Evolutionary conservation across 2,113 vertebrate genomes (phyloP), one percentile per base, ranked within the genome.

Genomic region (Morone saxatilis): DNA sequence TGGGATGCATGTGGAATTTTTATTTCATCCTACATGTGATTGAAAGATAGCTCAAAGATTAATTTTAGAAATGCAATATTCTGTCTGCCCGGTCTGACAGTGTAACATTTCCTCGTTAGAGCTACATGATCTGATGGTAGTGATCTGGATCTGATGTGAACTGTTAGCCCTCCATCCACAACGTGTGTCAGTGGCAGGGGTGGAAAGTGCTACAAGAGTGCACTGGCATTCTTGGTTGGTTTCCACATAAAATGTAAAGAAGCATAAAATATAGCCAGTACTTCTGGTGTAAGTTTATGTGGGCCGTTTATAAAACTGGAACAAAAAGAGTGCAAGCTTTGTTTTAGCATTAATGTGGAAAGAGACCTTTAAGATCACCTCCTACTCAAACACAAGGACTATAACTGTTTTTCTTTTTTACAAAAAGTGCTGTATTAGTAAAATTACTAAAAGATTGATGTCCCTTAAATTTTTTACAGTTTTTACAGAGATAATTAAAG

Each of bases 241-340:
- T 88, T 87, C 84, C 84, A 80, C 53, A 82, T 85, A 71, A 87
- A 85, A 71, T 85, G 79, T 80, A 80, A 80, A 77, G 81, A 80
- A 65, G 68, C 51, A 76, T 56, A 69, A 43, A 62, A 67, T 73
- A 7, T 38, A 72, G 70, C 43, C 40, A 60, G 65, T 56, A 53
- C 36, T 2, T 74, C 0, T 1, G 19, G 22, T 45, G 16, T 60
- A 59, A 38, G 47, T 83, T 88, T 83, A 86, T 86, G 36, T 79
- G 56, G 4, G 67, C 61, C 43, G 69, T 40, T 59, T 78, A 63
- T 71, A 74, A 68, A 62, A 25, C 19, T 78, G 83, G 69, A 81
- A 78, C 45, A 50, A 68, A 78, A 81, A 53, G 45, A 72, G 60
- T 75, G 70, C 59, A 71, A 68, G 77, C 19, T 53, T 51, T 22